Percentiles rank a stretch among this genome's conserved stretches.
phyloP scores from a whole-genome alignment of 2,113 vertebrate species.

The Corvus cornix region DNA sequence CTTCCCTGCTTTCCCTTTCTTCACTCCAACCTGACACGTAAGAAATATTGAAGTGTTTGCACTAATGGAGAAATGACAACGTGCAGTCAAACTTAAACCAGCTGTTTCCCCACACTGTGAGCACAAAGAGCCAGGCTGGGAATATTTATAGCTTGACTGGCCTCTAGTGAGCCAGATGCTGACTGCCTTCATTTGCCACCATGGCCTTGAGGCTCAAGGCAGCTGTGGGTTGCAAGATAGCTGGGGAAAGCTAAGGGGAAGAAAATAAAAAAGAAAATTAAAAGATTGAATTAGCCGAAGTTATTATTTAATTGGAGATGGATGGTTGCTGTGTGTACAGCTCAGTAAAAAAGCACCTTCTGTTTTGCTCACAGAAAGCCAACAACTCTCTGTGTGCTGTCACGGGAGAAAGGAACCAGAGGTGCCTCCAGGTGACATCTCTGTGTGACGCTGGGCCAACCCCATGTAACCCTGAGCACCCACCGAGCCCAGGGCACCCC shows the following conservation, averaged over 20 bases:
- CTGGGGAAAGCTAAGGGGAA: not conserved
- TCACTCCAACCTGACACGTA: constrained; percentile 49
- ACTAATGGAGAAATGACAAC: constrained; percentile 57
- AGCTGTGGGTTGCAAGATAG: not conserved
- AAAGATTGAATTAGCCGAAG: not conserved
- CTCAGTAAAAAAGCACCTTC: not conserved
- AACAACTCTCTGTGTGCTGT: not conserved
- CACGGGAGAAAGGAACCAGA: not conserved
- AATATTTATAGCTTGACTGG: constrained; percentile 65
- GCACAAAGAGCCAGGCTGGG: constrained; percentile 16
- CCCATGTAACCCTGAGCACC: not conserved
- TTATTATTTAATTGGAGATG: not conserved
- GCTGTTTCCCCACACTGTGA: constrained; percentile 52
- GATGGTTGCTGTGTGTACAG: not conserved
- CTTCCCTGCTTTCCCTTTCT: constrained; percentile 58
- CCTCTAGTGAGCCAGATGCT: constrained; percentile 40
- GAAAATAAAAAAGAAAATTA: not conserved
- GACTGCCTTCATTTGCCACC: constrained; percentile 11
- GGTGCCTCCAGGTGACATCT: not conserved
- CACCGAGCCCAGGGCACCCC: fast-evolving
- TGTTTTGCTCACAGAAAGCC: not conserved
- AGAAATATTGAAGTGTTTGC: constrained; percentile 60
- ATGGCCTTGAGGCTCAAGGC: not conserved
- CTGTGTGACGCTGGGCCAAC: not conserved
- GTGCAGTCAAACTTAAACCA: constrained; percentile 71